A percentile compares a stretch with the other conserved stretches of the same genome.
phyloP scores from a whole-genome alignment of 2,888 invertebrate genomes.

The Mellilla xanthometata region DNA sequence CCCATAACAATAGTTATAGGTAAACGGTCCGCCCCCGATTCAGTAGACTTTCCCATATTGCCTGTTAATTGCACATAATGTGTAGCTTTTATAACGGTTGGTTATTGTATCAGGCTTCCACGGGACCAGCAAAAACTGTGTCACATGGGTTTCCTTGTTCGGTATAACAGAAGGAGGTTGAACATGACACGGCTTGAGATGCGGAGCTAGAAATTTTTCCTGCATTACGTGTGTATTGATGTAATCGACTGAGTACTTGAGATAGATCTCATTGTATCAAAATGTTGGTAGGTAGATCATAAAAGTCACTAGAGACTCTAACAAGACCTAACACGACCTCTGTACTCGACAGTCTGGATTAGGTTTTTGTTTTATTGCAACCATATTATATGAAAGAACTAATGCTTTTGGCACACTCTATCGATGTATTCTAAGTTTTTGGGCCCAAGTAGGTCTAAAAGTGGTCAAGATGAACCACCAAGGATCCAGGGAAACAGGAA shows the following conservation, averaged over 20 bases:
- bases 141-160: conserved; percentile 27
- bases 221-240: not conserved
- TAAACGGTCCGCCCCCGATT: conserved; percentile 46
- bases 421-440: no score
- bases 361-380: no score
- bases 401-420: no score
- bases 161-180: not conserved
- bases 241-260: not conserved
- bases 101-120: conserved; percentile 21
- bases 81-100: conserved; percentile 39
- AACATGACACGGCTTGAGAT: no score
- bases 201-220: not conserved
- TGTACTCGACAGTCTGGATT: no score
- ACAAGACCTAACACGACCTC: no score
- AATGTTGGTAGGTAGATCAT: no score
- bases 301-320: no score
- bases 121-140: conserved; percentile 28
- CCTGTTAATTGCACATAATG: conserved; percentile 39
- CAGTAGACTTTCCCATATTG: conserved; percentile 47
- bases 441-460: no score
- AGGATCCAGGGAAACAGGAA: no score
- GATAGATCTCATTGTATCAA: not conserved
- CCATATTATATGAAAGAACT: no score
- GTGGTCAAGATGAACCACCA: no score
- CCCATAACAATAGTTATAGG: conserved; percentile 36